Evolutionary conservation across 2,888 invertebrate genomes (phyloP).

Genomic region (Tetragonisca angustula): DNA sequence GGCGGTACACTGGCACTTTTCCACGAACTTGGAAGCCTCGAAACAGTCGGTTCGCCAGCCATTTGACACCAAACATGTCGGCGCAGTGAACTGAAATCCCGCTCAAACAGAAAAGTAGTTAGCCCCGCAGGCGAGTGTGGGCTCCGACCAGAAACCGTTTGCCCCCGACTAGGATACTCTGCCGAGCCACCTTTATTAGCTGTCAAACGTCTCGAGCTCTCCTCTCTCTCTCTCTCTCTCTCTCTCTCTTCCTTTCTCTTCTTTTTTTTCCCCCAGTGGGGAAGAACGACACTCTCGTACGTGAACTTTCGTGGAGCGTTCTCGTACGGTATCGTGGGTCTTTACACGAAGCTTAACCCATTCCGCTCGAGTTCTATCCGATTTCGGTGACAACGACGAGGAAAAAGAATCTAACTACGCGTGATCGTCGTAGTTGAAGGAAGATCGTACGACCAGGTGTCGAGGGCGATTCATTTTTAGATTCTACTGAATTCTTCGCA

Average conservation of each 20-base stretch:
- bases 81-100: conserved; percentile 43
- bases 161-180: conserved; percentile 15
- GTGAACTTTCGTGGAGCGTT: neutral
- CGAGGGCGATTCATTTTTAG: too few relatives aligned
- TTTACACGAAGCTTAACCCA: neutral
- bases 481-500: neutral
- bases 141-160: conserved; percentile 29
- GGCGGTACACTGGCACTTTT: conserved; percentile 52
- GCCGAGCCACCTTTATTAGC: conserved; percentile 41
- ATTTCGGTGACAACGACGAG: neutral
- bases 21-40: conserved; percentile 55
- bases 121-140: conserved; percentile 29
- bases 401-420: neutral
- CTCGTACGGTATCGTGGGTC: neutral
- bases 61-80: conserved; percentile 58
- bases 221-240: neutral
- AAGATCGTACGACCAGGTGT: too few relatives aligned
- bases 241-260: neutral
- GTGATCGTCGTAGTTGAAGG: neutral
- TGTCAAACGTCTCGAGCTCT: conserved; percentile 36
- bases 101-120: conserved; percentile 56
- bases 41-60: conserved; percentile 47
- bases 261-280: neutral
- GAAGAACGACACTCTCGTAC: conserved; percentile 1
- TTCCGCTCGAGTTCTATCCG: neutral